These are phyloP conservation scores for Thaleichthys pacificus DNA, from an alignment of 2,797 vertebrate species.

Conservation along the genomic window DNA sequence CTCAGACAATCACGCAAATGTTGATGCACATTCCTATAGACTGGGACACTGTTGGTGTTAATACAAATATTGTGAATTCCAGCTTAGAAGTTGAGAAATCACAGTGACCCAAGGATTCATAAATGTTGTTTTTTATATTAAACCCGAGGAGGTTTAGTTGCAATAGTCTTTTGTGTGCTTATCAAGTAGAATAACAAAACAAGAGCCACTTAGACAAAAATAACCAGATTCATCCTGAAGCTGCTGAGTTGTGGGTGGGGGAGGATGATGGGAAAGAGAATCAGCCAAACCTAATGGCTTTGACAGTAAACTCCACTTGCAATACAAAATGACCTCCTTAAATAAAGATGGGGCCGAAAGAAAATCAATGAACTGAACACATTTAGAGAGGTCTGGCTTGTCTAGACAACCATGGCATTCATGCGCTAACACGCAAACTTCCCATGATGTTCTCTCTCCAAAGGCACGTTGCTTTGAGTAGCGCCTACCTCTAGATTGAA, in stretches of 20 bases:
- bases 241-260: conserved; percentile 25
- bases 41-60: background rate
- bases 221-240: conserved; percentile 24
- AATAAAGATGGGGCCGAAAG: conserved; percentile 62
- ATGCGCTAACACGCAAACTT: conserved; percentile 38
- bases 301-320: conserved; percentile 59
- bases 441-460: conserved; percentile 17
- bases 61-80: background rate
- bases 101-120: background rate
- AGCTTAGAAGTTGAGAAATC: background rate
- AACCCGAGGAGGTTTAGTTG: background rate
- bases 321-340: conserved; percentile 48
- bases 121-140: background rate
- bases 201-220: background rate
- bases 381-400: conserved; percentile 52
- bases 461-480: conserved; percentile 29
- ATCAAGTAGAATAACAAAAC: conserved; percentile 24
- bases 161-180: background rate
- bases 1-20: background rate
- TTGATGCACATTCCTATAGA: background rate
- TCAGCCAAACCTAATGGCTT: conserved; percentile 54
- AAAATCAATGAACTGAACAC: conserved; percentile 66
- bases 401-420: conserved; percentile 46
- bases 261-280: conserved; percentile 60
- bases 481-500: conserved; percentile 17